Evolutionary conservation across 1,140 invertebrate genomes (phyloP), one percentile per base, ranked within the genome.

Genomic region (Antheraea mylitta): DNA sequence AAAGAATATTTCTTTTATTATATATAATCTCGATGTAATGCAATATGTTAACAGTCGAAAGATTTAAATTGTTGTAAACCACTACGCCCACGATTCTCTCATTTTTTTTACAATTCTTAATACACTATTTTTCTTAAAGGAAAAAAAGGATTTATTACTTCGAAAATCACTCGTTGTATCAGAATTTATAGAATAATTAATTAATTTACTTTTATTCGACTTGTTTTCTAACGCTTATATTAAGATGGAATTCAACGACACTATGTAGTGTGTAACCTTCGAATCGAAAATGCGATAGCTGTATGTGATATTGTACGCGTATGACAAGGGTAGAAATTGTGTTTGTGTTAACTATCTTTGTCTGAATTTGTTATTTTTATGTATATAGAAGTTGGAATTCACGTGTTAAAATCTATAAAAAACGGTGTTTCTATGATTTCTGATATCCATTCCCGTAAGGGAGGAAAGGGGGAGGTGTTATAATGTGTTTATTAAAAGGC

Each of bases 231-330:
- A 42, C 11, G 38, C 8, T 11, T 42, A 9, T 42, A 42, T 9
- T 42, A 42, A 9, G 16, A 53, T 53, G 6, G 16, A 53, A 42
- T 10, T 42, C 45, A 16, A 53, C 45, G 45, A 53, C 45, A 53
- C 11, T 16, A n/a, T 42, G 38, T 11, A 7, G 38, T 42, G 38
- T 42, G 45, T 13, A 16, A 16, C 11, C 16, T 53, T 16, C 45
- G 45, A 53, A 53, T 53, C 16, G 60, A 63, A 66, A 67, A 71
- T 66, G 36, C 67, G 48, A 69, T 42, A 66, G 60, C 68, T 37
- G 48, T 69, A 18, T 76, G 74, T 75, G 68, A 75, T 75, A 75
- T 61, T 70, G 69, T 70, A 66, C n/a, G 59, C 30, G 64, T 53
- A 19, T 22, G 59, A 61, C 18, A 19, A 61, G 59, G 59, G 30